Percentiles rank a stretch among this genome's conserved stretches.
These are phyloP conservation scores for Caiman crocodilus DNA, from an alignment of 2,797 vertebrate species.

Conservation along the genomic window DNA sequence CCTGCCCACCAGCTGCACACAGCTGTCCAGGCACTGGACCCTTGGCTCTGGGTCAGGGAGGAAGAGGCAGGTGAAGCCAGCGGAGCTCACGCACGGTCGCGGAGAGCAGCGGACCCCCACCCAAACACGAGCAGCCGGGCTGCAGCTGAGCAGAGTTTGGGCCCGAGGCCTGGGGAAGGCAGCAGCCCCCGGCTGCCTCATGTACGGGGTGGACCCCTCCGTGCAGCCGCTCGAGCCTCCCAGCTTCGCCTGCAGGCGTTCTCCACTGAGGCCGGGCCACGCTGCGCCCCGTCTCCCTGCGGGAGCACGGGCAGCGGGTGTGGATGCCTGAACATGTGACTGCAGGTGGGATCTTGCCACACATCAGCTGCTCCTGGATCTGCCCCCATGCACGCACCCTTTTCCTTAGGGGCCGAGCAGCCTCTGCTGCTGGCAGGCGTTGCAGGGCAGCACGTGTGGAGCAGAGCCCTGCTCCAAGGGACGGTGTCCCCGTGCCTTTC, in stretches of 20 bases:
- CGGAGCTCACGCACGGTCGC: too few relatives aligned
- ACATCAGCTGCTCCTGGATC: not conserved
- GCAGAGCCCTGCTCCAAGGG: not conserved
- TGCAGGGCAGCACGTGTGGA: not conserved
- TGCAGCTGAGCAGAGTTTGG: too few relatives aligned
- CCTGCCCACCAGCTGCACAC: too few relatives aligned
- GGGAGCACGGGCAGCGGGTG: not conserved
- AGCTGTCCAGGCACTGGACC: too few relatives aligned
- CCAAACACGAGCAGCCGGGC: too few relatives aligned
- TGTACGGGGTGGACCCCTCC: not conserved
- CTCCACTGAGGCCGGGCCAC: not conserved
- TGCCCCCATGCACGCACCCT: too few relatives aligned
- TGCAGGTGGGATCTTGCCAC: not conserved
- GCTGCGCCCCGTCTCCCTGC: not conserved
- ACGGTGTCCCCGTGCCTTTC: rapidly evolving
- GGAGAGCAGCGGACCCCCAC: not conserved
- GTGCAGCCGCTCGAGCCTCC: too few relatives aligned
- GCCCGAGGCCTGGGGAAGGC: too few relatives aligned
- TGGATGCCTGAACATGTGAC: too few relatives aligned
- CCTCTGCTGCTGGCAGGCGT: not conserved
- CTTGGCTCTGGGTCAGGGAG: not conserved
- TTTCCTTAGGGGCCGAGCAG: too few relatives aligned
- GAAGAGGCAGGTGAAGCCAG: not conserved
- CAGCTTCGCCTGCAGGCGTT: too few relatives aligned
- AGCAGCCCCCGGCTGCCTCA: not conserved